Base-by-base conservation (phyloP, 1,140 invertebrate genomes). In the Rhizoglyphus robini region DNA sequence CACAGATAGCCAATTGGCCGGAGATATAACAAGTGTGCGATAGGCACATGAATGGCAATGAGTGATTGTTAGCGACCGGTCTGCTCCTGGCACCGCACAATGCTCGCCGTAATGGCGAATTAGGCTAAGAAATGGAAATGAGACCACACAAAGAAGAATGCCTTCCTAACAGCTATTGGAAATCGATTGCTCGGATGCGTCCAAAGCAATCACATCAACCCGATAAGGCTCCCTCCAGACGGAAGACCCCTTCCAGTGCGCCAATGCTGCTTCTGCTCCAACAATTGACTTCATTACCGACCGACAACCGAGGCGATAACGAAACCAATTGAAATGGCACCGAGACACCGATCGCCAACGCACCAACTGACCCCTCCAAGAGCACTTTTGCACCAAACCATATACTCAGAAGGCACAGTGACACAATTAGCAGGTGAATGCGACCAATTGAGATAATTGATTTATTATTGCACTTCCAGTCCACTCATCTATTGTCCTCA, bases 211-310 rank as follows among this genome's bases (percentile, higher is more conserved):
- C 8, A 54, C 8, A 54, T 5, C 8, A 25, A 41, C 36, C 36
- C 36, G 36, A 41, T 41, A 41, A 41, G 36, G 36, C 8, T 46
- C 15, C 41, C 15, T 23, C 41, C 15, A 46, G 15, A 46, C 15
- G 23, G 23, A 46, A 46, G 23, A 15, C 15, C 15, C 15, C 15
- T 46, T 46, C 41, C 15, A 46, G 41, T 15, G 41, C 41, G 41
- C 15, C 15, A 46, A 23, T 23, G 41, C 41, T 46, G 41, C 15
- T 46, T 15, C 15, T 23, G 41, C 15, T 46, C n/a, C n/a, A n/a
- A n/a, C 51, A 54, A 54, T 54, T 54, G 51, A 54, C 51, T 54
- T 54, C 51, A 54, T 54, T 54, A 54, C 41, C 31, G 51, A 54
- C 8, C 8, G 20, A 54, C 15, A 15, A 54, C 8, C 15, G 51